These are phyloP conservation scores for Malurus alboscapulatus DNA, from an alignment of 2,113 vertebrate genomes.

Conservation along the genomic window DNA sequence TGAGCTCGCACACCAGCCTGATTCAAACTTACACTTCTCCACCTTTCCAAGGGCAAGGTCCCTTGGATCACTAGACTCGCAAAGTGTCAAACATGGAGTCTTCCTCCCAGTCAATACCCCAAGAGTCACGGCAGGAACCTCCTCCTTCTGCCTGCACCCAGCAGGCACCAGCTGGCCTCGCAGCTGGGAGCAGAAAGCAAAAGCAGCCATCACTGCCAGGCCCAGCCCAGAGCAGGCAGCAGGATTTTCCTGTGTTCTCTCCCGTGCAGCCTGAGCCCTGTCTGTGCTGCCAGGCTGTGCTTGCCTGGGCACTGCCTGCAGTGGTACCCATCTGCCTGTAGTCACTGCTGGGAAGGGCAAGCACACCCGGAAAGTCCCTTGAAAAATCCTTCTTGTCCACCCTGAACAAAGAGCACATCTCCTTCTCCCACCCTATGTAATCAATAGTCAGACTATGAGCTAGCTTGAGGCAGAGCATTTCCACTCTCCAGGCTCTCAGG, in stretches of 20 bases:
- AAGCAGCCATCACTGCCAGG: fast-evolving
- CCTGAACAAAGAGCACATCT: background rate
- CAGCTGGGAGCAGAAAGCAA: background rate
- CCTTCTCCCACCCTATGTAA: background rate
- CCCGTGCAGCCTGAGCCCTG: fast-evolving
- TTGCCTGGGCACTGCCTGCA: fast-evolving
- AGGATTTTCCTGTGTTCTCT: background rate
- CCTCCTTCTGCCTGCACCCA: background rate
- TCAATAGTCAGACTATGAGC: background rate
- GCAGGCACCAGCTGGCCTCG: background rate
- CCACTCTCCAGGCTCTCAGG: background rate
- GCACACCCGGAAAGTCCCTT: fast-evolving
- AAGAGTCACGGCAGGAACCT: background rate
- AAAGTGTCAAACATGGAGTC: background rate
- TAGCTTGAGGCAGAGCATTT: background rate
- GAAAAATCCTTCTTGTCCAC: background rate
- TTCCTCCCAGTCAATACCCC: background rate
- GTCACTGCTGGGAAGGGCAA: background rate
- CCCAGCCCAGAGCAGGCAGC: background rate
- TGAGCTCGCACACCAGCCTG: background rate
- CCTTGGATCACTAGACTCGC: background rate
- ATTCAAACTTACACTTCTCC: background rate
- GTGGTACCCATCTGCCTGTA: fast-evolving
- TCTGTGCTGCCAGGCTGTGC: background rate
- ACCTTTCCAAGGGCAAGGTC: background rate